phyloP scores from a whole-genome alignment of 2,797 vertebrate genomes.

The Sebastes reedi region DNA sequence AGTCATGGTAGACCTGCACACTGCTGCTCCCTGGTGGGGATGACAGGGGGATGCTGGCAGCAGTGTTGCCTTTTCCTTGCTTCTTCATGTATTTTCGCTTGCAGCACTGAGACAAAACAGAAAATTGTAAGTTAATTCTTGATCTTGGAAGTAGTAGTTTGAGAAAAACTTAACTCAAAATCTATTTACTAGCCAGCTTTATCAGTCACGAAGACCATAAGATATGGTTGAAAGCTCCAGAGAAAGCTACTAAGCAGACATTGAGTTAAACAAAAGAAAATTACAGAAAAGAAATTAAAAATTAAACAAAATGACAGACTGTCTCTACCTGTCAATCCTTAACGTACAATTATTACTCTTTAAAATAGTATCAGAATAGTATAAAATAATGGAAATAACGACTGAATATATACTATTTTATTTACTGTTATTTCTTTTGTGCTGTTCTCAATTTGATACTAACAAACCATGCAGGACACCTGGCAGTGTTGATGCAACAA shows the following conservation, averaged over 20 bases:
- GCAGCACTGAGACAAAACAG: conserved; percentile 43
- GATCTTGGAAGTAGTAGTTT: neutral
- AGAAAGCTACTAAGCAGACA: neutral
- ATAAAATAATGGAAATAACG: neutral
- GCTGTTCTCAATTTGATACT: neutral
- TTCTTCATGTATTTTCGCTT: conserved; percentile 88
- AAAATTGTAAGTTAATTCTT: neutral
- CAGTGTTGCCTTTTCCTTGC: conserved; percentile 82
- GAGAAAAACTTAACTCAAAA: neutral
- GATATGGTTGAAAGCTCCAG: too few species aligned
- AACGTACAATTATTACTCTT: neutral
- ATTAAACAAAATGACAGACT: neutral
- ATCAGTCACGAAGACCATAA: neutral
- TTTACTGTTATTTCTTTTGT: neutral
- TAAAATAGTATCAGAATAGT: neutral
- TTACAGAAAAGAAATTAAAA: too few species aligned
- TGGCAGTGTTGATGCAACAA: neutral
- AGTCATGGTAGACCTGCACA: conserved; percentile 89
- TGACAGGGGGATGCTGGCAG: conserved; percentile 88
- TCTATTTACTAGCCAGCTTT: neutral
- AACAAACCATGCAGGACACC: neutral
- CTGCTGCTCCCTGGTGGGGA: conserved; percentile 86
- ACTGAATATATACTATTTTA: neutral
- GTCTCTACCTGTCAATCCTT: neutral
- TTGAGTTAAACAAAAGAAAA: neutral